Percentiles rank a stretch among this genome's conserved stretches.
phyloP scores from a whole-genome alignment of 1,140 invertebrate genomes.

The Trichomalopsis sarcophagae region DNA sequence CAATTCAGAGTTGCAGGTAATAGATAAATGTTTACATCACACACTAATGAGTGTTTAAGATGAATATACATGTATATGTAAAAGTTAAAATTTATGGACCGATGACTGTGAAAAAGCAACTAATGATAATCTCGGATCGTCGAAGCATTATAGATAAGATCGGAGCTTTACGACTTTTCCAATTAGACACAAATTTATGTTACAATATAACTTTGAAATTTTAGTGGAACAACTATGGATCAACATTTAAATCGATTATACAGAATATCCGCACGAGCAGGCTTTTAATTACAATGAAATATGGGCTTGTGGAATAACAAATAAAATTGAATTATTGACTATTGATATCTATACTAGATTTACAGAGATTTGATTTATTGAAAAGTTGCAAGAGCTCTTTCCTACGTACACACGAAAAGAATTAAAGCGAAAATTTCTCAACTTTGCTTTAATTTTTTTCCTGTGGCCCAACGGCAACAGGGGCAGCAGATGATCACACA shows the following conservation, averaged over 20 bases:
- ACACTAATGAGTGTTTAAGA: not conserved
- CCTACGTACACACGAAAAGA: not conserved
- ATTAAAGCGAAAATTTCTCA: constrained; percentile 1
- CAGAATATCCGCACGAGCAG: too few species aligned
- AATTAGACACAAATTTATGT: not conserved
- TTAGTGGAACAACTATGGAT: too few species aligned
- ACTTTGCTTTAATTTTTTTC: not conserved
- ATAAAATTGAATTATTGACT: too few species aligned
- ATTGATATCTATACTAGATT: too few species aligned
- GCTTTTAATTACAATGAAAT: too few species aligned
- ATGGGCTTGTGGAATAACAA: too few species aligned
- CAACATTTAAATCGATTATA: too few species aligned
- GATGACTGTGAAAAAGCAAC: not conserved
- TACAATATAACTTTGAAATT: not conserved
- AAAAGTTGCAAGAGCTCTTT: not conserved
- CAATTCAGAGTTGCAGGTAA: too few species aligned
- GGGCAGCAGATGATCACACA: not conserved
- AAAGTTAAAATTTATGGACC: not conserved
- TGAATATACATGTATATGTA: not conserved
- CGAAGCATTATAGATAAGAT: not conserved
- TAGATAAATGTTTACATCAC: too few species aligned
- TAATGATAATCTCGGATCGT: not conserved
- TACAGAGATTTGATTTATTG: not conserved
- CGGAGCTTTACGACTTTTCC: not conserved
- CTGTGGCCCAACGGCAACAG: too few species aligned